Base-by-base conservation (phyloP, 2,888 invertebrate species). In the Ochropleura plecta region DNA sequence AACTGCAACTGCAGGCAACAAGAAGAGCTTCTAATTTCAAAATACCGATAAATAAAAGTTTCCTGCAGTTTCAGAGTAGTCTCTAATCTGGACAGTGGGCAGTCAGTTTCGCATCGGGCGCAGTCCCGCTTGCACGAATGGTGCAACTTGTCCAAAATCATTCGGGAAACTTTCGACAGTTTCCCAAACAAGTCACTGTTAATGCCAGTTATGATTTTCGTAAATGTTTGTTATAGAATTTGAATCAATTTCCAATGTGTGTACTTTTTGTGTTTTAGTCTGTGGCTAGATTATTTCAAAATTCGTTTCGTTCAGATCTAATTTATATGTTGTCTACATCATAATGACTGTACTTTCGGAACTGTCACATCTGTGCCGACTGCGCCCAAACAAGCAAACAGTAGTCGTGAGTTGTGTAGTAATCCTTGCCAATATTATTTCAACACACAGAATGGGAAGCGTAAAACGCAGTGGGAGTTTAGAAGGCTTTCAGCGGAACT, bases 401-500 rank as follows among this genome's bases (percentile, higher is more conserved):
- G 85, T 87, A 84, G 84, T 81, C 70, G 46, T 76, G 73, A 78
- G 82, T 80, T 83, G 86, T 86, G 87, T 76, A 76, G 84, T 80
- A 84, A 90, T 88, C 87, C 88, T 83, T 76, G 88, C 87, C 89
- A 91, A 91, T 92, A 93, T 92, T 92, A 92, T 92, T 92, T 90
- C 81, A 89, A 89, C 90, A 90, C 87, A 91, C 89, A 92, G 91
- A 92, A 92, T 91, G 88, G 88, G 84, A 88, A 90, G 87, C 89
- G 82, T 86, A 89, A 91, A 93, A 92, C 90, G 90, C 90, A 90
- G 92, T 80, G 88, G 85, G 91, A 93, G 92, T 93, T 95, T 92
- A 91, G 91, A 91, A 93, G 92, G 94, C 93, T 94, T 94, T 93
- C 91, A 92, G 89, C 90, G 90, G 90, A 90, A 90, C 93, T 92